phyloP scores from a whole-genome alignment of 2,113 vertebrate species.

The Austrofundulus limnaeus region DNA sequence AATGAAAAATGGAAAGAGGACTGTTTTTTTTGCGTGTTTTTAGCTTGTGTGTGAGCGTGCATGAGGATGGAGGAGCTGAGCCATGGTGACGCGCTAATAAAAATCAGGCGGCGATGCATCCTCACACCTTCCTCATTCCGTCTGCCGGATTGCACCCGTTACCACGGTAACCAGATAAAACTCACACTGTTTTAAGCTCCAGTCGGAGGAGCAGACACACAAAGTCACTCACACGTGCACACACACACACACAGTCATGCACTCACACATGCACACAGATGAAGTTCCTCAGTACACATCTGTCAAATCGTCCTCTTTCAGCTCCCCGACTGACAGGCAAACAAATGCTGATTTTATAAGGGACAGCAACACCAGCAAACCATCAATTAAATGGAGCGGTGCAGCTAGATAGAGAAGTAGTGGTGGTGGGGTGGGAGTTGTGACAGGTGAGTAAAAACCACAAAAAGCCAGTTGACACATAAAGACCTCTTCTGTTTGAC shows the following conservation, averaged over 20 bases:
- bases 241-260: constrained; percentile 33
- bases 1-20: background rate
- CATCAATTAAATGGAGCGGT: constrained; percentile 60
- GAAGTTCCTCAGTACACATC: constrained; percentile 57
- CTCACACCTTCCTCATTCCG: constrained; percentile 81
- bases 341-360: constrained; percentile 69
- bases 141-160: constrained; percentile 74
- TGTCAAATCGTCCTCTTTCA: constrained; percentile 50
- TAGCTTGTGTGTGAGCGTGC: constrained; percentile 22
- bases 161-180: constrained; percentile 81
- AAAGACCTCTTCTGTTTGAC: constrained; percentile 58
- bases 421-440: constrained; percentile 34
- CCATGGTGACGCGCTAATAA: constrained; percentile 75
- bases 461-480: constrained; percentile 54
- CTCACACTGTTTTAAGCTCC: constrained; percentile 81
- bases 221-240: constrained; percentile 60
- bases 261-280: constrained; percentile 39
- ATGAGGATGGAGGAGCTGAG: constrained; percentile 40
- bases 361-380: constrained; percentile 60
- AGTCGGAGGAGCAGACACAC: constrained; percentile 73
- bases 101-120: constrained; percentile 80
- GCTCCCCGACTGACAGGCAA: constrained; percentile 61
- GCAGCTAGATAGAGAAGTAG: constrained; percentile 50
- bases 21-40: constrained; percentile 10
- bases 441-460: constrained; percentile 52